A percentile compares a stretch with the other conserved stretches of the same genome.
phyloP scores from a whole-genome alignment of 2,797 vertebrate species.

The Heterohyrax brucei region DNA sequence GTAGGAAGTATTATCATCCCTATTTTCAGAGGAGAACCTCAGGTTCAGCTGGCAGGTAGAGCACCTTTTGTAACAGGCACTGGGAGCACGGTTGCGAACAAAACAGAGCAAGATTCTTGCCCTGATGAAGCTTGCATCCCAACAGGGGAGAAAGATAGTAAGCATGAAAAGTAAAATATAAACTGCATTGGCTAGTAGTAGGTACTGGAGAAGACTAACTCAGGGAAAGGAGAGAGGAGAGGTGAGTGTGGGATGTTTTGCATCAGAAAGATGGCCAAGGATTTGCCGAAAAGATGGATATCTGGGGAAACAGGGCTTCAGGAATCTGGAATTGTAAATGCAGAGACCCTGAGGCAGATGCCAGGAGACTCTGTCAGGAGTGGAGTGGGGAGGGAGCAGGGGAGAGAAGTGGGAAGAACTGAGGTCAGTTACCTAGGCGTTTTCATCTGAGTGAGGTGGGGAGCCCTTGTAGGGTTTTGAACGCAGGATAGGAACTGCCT shows the following conservation, averaged over 20 bases:
- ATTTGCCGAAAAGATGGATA: too few species aligned
- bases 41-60: too few species aligned
- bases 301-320: not conserved
- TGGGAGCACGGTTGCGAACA: too few species aligned
- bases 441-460: not conserved
- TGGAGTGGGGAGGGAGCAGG: not conserved
- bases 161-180: not conserved
- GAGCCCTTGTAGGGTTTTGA: too few species aligned
- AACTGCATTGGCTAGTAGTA: rapidly evolving
- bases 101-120: too few species aligned
- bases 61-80: not conserved
- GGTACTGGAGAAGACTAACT: not conserved
- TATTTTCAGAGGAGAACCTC: too few species aligned
- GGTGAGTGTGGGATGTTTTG: too few species aligned
- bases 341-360: not conserved
- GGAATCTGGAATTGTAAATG: not conserved
- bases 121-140: too few species aligned
- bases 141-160: not conserved
- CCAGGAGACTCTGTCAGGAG: not conserved
- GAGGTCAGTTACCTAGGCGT: not conserved
- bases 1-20: too few species aligned
- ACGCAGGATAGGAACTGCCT: not conserved
- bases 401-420: not conserved
- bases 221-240: too few species aligned
- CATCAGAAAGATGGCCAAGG: too few species aligned